These are phyloP conservation scores for Pristionchus maxplancki DNA, from an alignment of 2,888 invertebrate genomes.

Conservation along the genomic window DNA sequence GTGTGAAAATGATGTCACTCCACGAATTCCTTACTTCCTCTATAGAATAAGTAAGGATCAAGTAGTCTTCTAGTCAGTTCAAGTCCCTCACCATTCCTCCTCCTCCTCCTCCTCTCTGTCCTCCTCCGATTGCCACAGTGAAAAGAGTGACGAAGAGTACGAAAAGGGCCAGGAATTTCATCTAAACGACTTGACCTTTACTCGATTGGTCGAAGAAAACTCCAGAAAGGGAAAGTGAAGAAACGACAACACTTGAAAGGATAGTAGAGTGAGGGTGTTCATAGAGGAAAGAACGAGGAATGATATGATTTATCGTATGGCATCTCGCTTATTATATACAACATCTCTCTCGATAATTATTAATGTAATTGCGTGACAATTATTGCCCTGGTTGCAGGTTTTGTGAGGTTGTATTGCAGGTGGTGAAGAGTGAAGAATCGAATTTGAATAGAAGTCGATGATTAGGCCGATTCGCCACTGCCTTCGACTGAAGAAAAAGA, in stretches of 20 bases:
- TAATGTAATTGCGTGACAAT: neutral
- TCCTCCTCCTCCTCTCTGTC: conserved; percentile 41
- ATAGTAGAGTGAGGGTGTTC: neutral
- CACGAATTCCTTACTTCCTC: neutral
- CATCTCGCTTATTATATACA: conserved; percentile 28
- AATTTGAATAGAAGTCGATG: neutral
- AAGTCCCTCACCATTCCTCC: neutral
- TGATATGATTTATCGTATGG: conserved; percentile 41
- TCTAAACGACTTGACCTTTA: conserved; percentile 11
- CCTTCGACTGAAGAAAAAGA: conserved; percentile 34
- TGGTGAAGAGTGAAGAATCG: conserved; percentile 31
- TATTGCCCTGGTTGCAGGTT: conserved; percentile 3
- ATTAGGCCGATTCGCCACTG: conserved; percentile 35
- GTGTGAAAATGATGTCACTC: no score
- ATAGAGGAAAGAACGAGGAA: neutral
- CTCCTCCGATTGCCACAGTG: neutral
- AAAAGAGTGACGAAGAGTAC: neutral
- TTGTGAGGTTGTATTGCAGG: neutral
- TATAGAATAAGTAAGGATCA: neutral
- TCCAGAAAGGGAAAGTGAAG: neutral
- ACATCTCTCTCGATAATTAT: conserved; percentile 12
- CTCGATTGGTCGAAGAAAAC: neutral
- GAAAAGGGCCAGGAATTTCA: conserved; percentile 8
- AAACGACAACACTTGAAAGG: neutral
- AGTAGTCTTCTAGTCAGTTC: neutral